phyloP scores from a whole-genome alignment of 2,797 vertebrate species.

The Liasis olivaceus region DNA sequence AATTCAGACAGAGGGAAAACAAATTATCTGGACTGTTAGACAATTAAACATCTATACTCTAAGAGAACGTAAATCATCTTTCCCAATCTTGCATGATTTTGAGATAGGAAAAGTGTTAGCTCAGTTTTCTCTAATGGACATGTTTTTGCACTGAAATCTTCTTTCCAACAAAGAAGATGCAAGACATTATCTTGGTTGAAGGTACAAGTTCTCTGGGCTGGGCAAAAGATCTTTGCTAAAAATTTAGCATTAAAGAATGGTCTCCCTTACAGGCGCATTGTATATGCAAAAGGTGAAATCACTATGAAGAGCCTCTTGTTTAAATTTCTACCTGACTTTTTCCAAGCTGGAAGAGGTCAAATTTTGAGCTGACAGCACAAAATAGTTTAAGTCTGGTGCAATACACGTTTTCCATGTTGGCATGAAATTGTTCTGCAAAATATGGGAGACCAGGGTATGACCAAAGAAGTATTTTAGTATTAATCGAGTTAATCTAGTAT shows the following conservation, averaged over 20 bases:
- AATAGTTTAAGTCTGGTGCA: not conserved
- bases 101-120: too few species aligned
- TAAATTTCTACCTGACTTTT: not conserved
- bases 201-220: not conserved
- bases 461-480: not conserved
- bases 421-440: not conserved
- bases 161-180: not conserved
- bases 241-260: not conserved
- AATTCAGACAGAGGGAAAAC: too few species aligned
- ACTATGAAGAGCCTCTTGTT: too few species aligned
- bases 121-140: too few species aligned
- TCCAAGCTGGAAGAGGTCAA: not conserved
- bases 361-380: not conserved
- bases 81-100: too few species aligned
- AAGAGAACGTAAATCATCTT: too few species aligned
- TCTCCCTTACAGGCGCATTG: not conserved
- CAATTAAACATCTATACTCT: too few species aligned
- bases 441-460: not conserved
- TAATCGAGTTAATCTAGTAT: not conserved
- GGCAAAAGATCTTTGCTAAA: not conserved
- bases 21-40: too few species aligned
- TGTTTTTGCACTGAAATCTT: not conserved
- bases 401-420: not conserved
- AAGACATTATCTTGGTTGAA: not conserved
- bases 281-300: not conserved